Evolutionary conservation across 2,113 vertebrate genomes (phyloP), one percentile per base, ranked within the genome.

Genomic region (Nesogale talazaci): DNA sequence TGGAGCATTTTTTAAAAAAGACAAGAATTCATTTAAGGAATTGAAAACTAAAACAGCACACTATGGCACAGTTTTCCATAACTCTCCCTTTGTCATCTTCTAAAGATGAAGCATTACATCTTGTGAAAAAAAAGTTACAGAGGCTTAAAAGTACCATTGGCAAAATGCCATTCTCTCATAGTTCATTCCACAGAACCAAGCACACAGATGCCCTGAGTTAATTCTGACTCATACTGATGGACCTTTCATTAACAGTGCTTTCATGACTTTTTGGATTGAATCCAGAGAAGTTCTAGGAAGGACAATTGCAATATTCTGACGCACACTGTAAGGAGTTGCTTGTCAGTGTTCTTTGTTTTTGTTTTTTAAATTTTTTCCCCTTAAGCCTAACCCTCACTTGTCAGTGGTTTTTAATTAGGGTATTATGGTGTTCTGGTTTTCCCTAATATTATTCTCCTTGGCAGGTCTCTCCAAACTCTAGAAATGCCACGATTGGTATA

Each of bases 11-110:
- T 38, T 67, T 76, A 92, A 86, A 79, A 42, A 42, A 67, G 74
- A 8, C 34, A 86, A 36, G 31, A 78, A 74, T 3, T 9, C 61
- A 38, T 87, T 77, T 78, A 84, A 84, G 82, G 14, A 31, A 78
- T 86, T 86, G 34, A 77, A 79, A 63, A 67, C 22, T 38, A 65
- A 82, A 88, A 83, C 11, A 85, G 19, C 25, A 81, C 4, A 11
- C 25, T 59, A 29, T 40, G 27, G 78, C 6, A n/a, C 46, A 91
- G 61, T 87, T 69, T 38, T 57, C 40, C 86, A 4, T 69, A n/a
- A 74, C 22, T 36, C 17, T 94, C 36, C 86, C 15, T 57, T 80
- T 65, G 9, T 42, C 89, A 91, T 40, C 23, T 86, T 95, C 90
- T 83, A 83, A 83, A 80, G 36, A 81, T 84, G 25, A 88, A 90